Evolutionary conservation across 2,888 invertebrate species (phyloP).

Genomic region (Dicyrtomina minuta): DNA sequence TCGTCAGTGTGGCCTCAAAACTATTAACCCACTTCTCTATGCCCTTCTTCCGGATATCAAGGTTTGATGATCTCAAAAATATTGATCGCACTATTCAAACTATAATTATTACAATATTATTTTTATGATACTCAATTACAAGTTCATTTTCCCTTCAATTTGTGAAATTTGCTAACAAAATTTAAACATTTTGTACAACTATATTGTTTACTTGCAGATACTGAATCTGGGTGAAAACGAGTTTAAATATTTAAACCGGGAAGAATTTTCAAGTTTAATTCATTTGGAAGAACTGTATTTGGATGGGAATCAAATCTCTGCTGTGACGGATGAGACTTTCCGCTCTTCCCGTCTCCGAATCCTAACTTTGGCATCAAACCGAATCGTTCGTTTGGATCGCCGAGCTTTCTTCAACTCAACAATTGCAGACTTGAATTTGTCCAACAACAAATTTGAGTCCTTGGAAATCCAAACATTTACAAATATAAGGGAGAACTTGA

Average conservation of each 20-base stretch:
- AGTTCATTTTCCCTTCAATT: too few relatives aligned
- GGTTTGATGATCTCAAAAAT: conserved; percentile 59
- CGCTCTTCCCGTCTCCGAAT: conserved; percentile 59
- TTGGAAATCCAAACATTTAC: conserved; percentile 46
- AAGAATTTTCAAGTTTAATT: conserved; percentile 76
- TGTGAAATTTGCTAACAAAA: too few relatives aligned
- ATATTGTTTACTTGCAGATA: conserved; percentile 38
- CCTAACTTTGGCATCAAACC: conserved; percentile 69
- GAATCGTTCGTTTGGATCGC: conserved; percentile 72
- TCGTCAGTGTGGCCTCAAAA: conserved; percentile 69
- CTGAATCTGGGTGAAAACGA: conserved; percentile 76
- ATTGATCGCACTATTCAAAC: too few relatives aligned
- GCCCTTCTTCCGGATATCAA: conserved; percentile 71
- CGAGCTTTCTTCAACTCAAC: conserved; percentile 72
- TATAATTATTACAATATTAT: too few relatives aligned
- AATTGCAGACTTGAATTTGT: conserved; percentile 70
- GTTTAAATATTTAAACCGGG: conserved; percentile 62
- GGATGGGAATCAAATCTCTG: conserved; percentile 75
- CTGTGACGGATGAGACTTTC: conserved; percentile 59
- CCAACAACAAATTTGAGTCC: conserved; percentile 63
- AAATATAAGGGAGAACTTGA: conserved; percentile 51
- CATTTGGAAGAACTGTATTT: conserved; percentile 70
- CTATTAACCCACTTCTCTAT: conserved; percentile 77
- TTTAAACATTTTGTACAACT: too few relatives aligned
- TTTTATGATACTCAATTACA: too few relatives aligned